Base-by-base conservation (phyloP, 2,888 invertebrate genomes). In the Lasioglossum morio region DNA sequence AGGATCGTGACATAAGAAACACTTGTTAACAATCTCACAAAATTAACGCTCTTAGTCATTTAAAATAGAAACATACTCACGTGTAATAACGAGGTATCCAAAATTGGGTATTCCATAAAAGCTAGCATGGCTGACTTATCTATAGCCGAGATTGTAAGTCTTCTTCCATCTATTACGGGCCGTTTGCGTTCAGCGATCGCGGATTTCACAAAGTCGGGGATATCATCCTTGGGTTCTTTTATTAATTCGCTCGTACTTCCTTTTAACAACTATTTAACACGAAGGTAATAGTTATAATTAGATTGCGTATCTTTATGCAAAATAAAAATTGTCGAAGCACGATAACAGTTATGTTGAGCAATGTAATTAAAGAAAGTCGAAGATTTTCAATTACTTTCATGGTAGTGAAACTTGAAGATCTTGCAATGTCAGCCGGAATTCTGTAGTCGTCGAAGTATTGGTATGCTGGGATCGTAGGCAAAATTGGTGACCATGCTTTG, bases 341-440 rank as follows among this genome's bases (percentile, higher is more conserved):
- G 3, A 57, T 57, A 57, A 57, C 10, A 57, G 4, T n/a, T 57
- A 12, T n/a, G 57, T 57, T 57, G n/a, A n/a, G 0, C n/a, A 57
- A 12, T 57, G 12, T 23, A 23, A 37, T 34, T 34, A 12, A 69
- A 69, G 10, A 8, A 37, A 12, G n/a, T 77, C 12, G 0, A 34
- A 23, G 48, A 27, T 23, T 14, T 76, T 57, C 75, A 86, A 83
- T 90, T 94, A 97, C 98, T 95, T 97, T 97, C 79, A 98, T 96
- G 0, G 98, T 98, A 34, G 97, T 97, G 77, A 96, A 97, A 91
- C 98, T 98, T 86, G 97, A 97, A 40, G 97, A 96, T 93, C 97
- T 96, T 89, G 96, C 96, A 14, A 98, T 96, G 94, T 98, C 98
- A 0, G 97, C 97, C 7, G 98, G 98, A 88, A 97, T 95, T 60